Evolutionary conservation across 2,888 invertebrate genomes (phyloP).

Genomic region (Abrostola tripartita): DNA sequence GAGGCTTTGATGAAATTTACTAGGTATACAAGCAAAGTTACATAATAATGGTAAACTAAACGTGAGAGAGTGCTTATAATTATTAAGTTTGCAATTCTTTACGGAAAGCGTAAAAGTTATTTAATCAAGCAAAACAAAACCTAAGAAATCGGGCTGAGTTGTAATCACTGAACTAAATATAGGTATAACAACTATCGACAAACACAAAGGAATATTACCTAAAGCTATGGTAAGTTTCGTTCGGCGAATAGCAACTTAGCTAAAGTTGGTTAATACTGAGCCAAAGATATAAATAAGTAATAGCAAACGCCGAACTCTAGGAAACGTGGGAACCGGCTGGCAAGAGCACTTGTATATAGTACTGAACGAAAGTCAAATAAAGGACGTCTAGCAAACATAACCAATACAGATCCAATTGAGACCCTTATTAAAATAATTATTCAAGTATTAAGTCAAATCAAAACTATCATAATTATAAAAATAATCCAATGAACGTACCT

Average conservation of each 20-base stretch:
- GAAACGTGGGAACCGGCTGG: constrained; percentile 12
- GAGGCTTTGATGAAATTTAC: no score
- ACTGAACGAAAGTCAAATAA: background rate
- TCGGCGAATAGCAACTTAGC: constrained; percentile 38
- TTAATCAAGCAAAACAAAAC: constrained; percentile 2
- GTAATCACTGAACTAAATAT: constrained; percentile 17
- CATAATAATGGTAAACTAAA: no score
- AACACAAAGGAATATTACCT: constrained; percentile 33
- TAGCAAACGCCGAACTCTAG: constrained; percentile 49
- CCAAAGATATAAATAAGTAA: constrained; percentile 52
- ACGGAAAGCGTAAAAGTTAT: background rate
- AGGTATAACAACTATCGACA: constrained; percentile 3
- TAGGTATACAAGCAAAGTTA: no score
- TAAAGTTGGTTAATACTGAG: constrained; percentile 35
- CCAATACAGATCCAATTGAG: background rate
- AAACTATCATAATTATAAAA: no score
- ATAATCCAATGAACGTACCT: no score
- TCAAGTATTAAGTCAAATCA: no score
- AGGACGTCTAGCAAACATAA: background rate
- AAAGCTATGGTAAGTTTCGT: constrained; percentile 41
- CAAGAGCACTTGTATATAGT: constrained; percentile 4
- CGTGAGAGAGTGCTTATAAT: no score
- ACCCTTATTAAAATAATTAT: no score
- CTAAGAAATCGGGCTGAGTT: constrained; percentile 1
- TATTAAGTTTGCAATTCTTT: no score